Percentiles rank a stretch among this genome's conserved stretches.
Evolutionary conservation across 2,888 invertebrate species (phyloP).

Genomic region (Linnaemya vulpina): DNA sequence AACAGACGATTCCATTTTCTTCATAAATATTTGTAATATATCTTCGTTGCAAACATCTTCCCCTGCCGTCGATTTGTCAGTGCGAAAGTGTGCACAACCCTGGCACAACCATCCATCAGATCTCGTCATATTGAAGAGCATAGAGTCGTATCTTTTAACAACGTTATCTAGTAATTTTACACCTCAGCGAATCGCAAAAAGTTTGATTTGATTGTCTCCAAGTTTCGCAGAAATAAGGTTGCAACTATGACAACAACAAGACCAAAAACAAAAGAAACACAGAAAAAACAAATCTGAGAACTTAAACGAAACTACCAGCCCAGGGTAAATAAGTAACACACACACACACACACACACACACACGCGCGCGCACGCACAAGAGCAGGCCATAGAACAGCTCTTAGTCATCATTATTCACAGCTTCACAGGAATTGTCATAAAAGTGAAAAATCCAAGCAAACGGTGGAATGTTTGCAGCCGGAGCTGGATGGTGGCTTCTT

Average conservation of each 20-base stretch:
- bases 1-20: too few relatives aligned
- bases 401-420: constrained; percentile 18
- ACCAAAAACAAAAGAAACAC: not conserved
- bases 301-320: constrained; percentile 32
- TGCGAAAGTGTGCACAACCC: not conserved
- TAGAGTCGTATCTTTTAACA: constrained; percentile 46
- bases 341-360: not conserved
- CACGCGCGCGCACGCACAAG: not conserved
- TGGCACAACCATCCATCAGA: not conserved
- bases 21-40: too few relatives aligned
- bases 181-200: constrained; percentile 63
- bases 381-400: not conserved
- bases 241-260: constrained; percentile 21
- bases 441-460: not conserved
- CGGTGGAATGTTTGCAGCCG: not conserved
- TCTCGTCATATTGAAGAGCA: not conserved
- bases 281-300: not conserved
- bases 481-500: not conserved
- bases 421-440: constrained; percentile 9
- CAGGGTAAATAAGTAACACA: constrained; percentile 32
- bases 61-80: not conserved
- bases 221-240: constrained; percentile 21
- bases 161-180: constrained; percentile 69
- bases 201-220: constrained; percentile 65
- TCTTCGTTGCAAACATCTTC: too few relatives aligned